Percentiles rank a stretch among this genome's conserved stretches.
Evolutionary conservation across 2,113 vertebrate genomes (phyloP).

Genomic region (Pomatostomus ruficeps): DNA sequence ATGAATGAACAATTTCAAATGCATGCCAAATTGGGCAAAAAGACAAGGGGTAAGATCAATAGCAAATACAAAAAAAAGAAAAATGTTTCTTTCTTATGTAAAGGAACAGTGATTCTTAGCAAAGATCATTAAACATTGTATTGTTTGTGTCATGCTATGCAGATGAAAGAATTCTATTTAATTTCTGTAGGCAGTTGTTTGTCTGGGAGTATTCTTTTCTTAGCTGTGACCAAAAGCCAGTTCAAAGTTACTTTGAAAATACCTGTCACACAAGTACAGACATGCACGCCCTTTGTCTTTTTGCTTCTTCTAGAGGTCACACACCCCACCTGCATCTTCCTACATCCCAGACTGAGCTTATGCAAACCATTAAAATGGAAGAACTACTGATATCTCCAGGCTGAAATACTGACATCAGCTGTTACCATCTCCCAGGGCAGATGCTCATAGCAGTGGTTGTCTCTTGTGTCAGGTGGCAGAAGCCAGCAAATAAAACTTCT

Average conservation of each 20-base stretch:
- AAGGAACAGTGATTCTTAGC: not conserved
- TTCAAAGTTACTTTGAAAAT: not conserved
- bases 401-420: not conserved
- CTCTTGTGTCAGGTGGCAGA: not conserved
- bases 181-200: not conserved
- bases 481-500: not conserved
- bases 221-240: not conserved
- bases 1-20: constrained; percentile 25
- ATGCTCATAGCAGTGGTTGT: not conserved
- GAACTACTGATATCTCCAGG: not conserved
- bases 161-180: constrained; percentile 13
- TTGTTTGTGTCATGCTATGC: not conserved
- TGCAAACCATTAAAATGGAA: not conserved
- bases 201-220: not conserved
- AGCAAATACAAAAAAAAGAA: not conserved
- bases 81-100: not conserved
- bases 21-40: constrained; percentile 11
- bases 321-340: not conserved
- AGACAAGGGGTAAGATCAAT: constrained; percentile 20
- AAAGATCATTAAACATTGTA: not conserved
- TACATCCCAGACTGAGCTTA: not conserved
- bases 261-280: not conserved
- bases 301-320: not conserved
- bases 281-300: not conserved
- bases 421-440: not conserved